Evolutionary conservation across 23 tunicate species (phyloP).

Genomic region (Phallusia fumigata): DNA sequence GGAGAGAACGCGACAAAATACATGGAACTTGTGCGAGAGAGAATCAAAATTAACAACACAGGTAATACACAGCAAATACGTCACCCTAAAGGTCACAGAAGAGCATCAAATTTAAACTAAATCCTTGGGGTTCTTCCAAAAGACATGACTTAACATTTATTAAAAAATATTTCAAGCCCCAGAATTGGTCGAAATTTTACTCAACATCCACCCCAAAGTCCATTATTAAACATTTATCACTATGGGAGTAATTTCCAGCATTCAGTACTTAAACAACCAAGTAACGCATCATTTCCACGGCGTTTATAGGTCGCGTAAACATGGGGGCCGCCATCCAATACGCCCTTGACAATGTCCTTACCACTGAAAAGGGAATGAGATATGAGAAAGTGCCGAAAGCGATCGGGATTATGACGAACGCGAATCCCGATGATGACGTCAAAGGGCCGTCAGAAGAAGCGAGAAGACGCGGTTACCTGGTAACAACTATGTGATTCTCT

Average conservation of each 20-base stretch:
- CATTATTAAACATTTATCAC: too few relatives aligned
- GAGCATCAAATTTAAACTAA: too few relatives aligned
- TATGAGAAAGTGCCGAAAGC: background rate
- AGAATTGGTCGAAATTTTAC: too few relatives aligned
- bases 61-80: background rate
- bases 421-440: background rate
- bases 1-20: background rate
- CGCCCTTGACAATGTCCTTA: background rate
- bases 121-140: too few relatives aligned
- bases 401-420: background rate
- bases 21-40: slow-evolving; percentile 6
- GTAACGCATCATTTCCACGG: too few relatives aligned
- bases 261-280: too few relatives aligned
- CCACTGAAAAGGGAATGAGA: background rate
- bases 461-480: background rate
- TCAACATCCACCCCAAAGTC: too few relatives aligned
- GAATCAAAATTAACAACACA: background rate
- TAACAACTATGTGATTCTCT: background rate
- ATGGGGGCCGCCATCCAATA: background rate
- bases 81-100: too few relatives aligned
- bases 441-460: slow-evolving; percentile 1
- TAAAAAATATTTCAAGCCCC: too few relatives aligned
- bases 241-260: too few relatives aligned
- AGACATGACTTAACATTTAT: too few relatives aligned
- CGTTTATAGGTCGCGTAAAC: background rate